These are phyloP conservation scores for Drosophila littoralis DNA, from an alignment of 1,140 invertebrate genomes.

Conservation along the genomic window DNA sequence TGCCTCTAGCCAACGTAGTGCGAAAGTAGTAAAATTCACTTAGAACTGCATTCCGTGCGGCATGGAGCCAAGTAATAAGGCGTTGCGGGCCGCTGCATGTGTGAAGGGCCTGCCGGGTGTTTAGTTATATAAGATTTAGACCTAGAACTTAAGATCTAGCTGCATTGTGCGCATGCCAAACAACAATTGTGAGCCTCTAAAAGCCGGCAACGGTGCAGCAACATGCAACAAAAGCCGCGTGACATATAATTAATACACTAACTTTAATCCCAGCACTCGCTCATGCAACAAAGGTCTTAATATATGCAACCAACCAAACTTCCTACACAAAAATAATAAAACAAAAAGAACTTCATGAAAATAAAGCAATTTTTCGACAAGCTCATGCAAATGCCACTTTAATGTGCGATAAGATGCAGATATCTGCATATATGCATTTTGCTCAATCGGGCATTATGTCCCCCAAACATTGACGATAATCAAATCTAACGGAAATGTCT, in stretches of 20 bases:
- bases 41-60: slow-evolving; percentile 54
- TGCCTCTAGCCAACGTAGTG: slow-evolving; percentile 60
- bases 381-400: slow-evolving; percentile 36
- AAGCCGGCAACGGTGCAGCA: slow-evolving; percentile 21
- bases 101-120: slow-evolving; percentile 10
- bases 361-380: slow-evolving; percentile 52
- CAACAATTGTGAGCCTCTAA: slow-evolving; percentile 22
- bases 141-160: slow-evolving; percentile 46
- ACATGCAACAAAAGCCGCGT: slow-evolving; percentile 45
- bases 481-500: slow-evolving; percentile 69
- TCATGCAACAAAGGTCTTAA: slow-evolving; percentile 55
- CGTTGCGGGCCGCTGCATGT: slow-evolving; percentile 30
- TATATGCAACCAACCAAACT: slow-evolving; percentile 29
- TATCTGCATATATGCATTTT: slow-evolving; percentile 9
- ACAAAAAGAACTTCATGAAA: background rate
- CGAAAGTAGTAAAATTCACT: slow-evolving; percentile 33
- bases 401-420: slow-evolving; percentile 30
- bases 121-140: slow-evolving; percentile 54
- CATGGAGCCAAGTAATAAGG: slow-evolving; percentile 22
- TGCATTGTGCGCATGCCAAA: slow-evolving; percentile 77
- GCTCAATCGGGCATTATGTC: slow-evolving; percentile 29
- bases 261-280: background rate
- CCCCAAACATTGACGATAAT: slow-evolving; percentile 31
- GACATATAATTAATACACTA: slow-evolving; percentile 24
- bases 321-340: background rate